Percentiles rank a stretch among this genome's conserved stretches.
phyloP scores from a whole-genome alignment of 2,797 vertebrate species.

The Hydrophis major region DNA sequence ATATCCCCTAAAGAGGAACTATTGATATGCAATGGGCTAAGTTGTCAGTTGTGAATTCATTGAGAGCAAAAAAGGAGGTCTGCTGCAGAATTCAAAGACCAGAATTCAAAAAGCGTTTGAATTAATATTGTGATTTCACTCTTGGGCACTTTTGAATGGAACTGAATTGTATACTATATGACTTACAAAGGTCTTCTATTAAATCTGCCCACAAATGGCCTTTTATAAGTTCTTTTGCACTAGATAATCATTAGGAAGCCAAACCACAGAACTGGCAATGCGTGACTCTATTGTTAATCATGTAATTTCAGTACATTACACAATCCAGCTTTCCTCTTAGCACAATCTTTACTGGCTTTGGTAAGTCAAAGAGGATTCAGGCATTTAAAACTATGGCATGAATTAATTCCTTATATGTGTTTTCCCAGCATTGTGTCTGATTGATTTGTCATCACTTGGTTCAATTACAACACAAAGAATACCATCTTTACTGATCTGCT shows the following conservation, averaged over 20 bases:
- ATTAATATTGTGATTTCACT: not conserved
- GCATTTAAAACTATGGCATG: conserved; percentile 1
- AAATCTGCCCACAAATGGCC: not conserved
- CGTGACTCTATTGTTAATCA: not conserved
- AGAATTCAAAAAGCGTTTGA: not conserved
- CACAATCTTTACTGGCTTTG: not conserved
- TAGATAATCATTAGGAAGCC: not conserved
- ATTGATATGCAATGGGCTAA: not conserved
- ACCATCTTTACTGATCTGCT: not conserved
- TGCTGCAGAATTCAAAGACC: not conserved
- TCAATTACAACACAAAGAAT: not conserved
- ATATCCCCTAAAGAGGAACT: not conserved
- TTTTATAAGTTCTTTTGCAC: not conserved
- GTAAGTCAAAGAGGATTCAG: not conserved
- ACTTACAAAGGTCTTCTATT: not conserved
- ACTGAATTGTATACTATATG: not conserved
- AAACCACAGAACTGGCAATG: not conserved
- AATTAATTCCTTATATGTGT: not conserved
- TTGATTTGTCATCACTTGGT: not conserved
- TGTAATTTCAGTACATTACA: not conserved
- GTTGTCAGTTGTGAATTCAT: not conserved
- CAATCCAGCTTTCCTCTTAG: not conserved
- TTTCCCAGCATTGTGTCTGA: not conserved
- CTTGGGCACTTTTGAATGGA: not conserved
- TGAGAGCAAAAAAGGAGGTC: not conserved